Percentiles rank a stretch among this genome's conserved stretches.
Evolutionary conservation across 2,113 vertebrate genomes (phyloP).

Genomic region (Myodes glareolus): DNA sequence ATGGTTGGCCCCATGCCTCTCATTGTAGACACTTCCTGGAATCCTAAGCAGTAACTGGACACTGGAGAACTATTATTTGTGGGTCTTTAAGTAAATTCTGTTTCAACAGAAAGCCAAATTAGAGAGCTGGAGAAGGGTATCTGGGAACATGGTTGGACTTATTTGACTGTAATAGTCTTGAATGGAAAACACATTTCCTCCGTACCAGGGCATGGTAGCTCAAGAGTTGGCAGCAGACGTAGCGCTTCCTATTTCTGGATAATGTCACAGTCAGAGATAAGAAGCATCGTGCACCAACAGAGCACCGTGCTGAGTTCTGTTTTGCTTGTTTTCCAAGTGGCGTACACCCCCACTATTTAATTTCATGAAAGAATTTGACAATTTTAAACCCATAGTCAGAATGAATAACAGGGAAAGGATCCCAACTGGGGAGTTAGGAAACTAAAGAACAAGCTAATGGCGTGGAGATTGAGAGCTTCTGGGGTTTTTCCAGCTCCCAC

Average conservation of each 20-base stretch:
- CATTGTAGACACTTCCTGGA: constrained; percentile 74
- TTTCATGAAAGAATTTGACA: background rate
- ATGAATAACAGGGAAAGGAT: background rate
- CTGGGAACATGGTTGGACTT: constrained; percentile 42
- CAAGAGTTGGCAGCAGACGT: constrained; percentile 53
- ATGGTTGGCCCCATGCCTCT: constrained; percentile 64
- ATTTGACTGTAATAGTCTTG: constrained; percentile 30
- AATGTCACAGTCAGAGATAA: constrained; percentile 75
- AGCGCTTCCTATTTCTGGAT: constrained; percentile 71
- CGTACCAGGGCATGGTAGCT: constrained; percentile 43
- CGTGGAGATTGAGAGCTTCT: background rate
- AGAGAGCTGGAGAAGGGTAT: constrained; percentile 43
- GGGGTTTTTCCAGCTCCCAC: background rate
- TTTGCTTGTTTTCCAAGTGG: background rate
- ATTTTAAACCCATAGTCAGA: constrained; percentile 26
- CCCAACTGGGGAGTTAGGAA: background rate
- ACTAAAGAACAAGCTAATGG: background rate
- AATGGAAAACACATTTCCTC: constrained; percentile 78
- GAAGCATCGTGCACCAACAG: constrained; percentile 34
- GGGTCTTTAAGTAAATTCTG: constrained; percentile 59
- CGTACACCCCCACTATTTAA: background rate
- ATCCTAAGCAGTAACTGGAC: constrained; percentile 69
- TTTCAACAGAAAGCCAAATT: constrained; percentile 70
- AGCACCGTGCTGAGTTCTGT: background rate
- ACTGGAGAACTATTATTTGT: constrained; percentile 69